These are phyloP conservation scores for Sycobia sp. DNA, from an alignment of 1,140 invertebrate species.

Conservation along the genomic window DNA sequence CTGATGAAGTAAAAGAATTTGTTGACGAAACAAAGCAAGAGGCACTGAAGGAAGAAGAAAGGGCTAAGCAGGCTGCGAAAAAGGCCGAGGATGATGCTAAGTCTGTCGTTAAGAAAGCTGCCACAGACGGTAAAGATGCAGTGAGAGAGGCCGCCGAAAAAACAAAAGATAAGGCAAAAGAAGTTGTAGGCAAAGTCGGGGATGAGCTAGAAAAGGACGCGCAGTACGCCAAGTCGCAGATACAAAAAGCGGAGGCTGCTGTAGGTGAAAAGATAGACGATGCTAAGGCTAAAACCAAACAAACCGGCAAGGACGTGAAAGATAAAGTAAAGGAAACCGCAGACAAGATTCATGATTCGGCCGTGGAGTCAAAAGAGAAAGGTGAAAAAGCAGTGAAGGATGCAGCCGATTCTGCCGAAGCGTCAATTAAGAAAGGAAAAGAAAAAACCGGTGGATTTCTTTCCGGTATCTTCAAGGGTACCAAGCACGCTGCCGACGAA, in stretches of 20 bases:
- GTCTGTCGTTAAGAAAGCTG: neutral
- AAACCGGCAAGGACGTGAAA: neutral
- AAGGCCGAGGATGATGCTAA: conserved; percentile 27
- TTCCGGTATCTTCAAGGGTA: conserved; percentile 36
- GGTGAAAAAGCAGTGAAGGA: neutral
- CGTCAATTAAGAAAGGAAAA: conserved; percentile 40
- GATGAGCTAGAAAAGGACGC: no score
- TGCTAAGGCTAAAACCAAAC: no score
- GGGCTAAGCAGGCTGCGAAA: conserved; percentile 8
- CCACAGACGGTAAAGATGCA: no score
- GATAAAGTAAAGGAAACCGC: conserved; percentile 5
- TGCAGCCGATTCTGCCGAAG: conserved; percentile 15
- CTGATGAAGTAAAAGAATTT: conserved; percentile 47
- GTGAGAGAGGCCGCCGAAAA: no score
- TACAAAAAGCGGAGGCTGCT: no score
- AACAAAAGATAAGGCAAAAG: no score
- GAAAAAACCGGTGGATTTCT: conserved; percentile 40
- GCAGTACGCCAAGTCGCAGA: no score
- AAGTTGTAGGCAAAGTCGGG: no score
- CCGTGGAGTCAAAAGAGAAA: neutral
- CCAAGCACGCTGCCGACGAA: conserved; percentile 48
- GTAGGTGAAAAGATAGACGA: no score
- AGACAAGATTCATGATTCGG: neutral
- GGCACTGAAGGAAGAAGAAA: conserved; percentile 30
- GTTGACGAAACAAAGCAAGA: conserved; percentile 41